Base-by-base conservation (phyloP, 2,888 invertebrate genomes). In the Lithophane ornitopus region DNA sequence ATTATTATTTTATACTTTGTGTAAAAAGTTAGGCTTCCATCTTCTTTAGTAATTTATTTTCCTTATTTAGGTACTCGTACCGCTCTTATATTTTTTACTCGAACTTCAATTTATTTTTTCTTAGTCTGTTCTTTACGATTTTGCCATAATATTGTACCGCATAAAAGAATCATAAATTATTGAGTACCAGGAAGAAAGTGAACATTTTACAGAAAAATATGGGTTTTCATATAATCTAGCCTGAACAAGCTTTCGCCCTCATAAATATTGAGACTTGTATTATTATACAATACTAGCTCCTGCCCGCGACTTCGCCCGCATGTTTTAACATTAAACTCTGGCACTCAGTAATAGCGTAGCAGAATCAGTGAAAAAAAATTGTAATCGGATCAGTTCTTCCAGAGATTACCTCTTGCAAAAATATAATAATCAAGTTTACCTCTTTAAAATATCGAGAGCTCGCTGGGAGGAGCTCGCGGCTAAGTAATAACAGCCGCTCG, bases 101-200 rank as follows among this genome's bases (percentile, higher is more conserved):
- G 14, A 62, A 44, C 66, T 61, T 67, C 26, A 61, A n/a, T 73
- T 66, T 61, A 66, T 67, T 62, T 78, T 71, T 67, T 41, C n/a
- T 26, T 0, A 54, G 54, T 61, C 52, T 41, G 44, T 62, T 56
- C 41, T 67, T 78, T 56, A 78, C 16, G 63, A 69, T 69, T 75
- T 81, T 34, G 16, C 63, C 11, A 69, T 63, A 65, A 67, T 28
- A 77, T 59, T 56, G 49, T 72, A 41, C 52, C 52, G 52, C 56
- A 62, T 78, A 61, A 70, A 82, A 80, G 59, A 49, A 67, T 44
- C 67, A 62, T 78, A 79, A 81, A 71, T 78, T 73, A 78, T 81
- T 70, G 56, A 82, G 61, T 67, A 39, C 44, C 70, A 41, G 52
- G 78, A 61, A 70, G 34, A 70, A 69, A 62, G 14, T 28, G 59